A percentile compares a stretch with the other conserved stretches of the same genome.
Evolutionary conservation across 2,797 vertebrate genomes (phyloP).

Genomic region (Poeciliopsis gracilis): DNA sequence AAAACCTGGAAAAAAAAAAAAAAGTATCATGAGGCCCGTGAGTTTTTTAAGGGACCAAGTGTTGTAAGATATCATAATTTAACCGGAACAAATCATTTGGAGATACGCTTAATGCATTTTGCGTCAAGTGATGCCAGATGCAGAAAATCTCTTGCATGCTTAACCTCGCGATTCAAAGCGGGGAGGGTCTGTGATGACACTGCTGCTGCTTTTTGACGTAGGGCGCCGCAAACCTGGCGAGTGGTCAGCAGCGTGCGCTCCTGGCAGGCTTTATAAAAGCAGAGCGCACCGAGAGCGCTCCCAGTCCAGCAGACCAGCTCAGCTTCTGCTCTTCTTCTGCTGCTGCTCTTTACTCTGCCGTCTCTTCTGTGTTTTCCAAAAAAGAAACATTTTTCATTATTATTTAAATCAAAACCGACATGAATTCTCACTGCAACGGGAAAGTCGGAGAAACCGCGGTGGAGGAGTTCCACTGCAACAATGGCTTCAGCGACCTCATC

Average conservation of each 20-base stretch:
- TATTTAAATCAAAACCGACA: constrained; percentile 26
- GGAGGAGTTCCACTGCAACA: constrained; percentile 67
- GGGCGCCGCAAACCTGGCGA: constrained; percentile 35
- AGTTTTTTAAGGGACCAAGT: constrained; percentile 4
- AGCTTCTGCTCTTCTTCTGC: not conserved
- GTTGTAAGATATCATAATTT: not conserved
- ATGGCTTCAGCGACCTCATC: constrained; percentile 67
- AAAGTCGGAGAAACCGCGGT: constrained; percentile 57
- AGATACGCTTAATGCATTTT: constrained; percentile 1
- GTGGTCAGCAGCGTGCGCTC: constrained; percentile 34
- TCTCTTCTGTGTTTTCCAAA: not conserved
- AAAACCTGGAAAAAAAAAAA: constrained; percentile 1
- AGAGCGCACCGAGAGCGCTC: not conserved
- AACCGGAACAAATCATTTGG: constrained; percentile 16
- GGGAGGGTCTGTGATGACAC: constrained; percentile 9
- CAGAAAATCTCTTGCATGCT: constrained; percentile 1
- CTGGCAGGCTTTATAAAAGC: constrained; percentile 54
- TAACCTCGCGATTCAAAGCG: too few species aligned
- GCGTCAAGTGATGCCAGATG: constrained; percentile 35
- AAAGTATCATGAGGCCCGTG: constrained; percentile 28
- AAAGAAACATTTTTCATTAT: too few species aligned
- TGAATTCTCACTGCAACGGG: constrained; percentile 69
- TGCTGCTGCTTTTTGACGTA: constrained; percentile 42
- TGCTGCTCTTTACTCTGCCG: not conserved
- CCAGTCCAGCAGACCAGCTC: not conserved